Percentiles rank a stretch among this genome's conserved stretches.
phyloP scores from a whole-genome alignment of 2,888 invertebrate species.

The Calameuta idolon region DNA sequence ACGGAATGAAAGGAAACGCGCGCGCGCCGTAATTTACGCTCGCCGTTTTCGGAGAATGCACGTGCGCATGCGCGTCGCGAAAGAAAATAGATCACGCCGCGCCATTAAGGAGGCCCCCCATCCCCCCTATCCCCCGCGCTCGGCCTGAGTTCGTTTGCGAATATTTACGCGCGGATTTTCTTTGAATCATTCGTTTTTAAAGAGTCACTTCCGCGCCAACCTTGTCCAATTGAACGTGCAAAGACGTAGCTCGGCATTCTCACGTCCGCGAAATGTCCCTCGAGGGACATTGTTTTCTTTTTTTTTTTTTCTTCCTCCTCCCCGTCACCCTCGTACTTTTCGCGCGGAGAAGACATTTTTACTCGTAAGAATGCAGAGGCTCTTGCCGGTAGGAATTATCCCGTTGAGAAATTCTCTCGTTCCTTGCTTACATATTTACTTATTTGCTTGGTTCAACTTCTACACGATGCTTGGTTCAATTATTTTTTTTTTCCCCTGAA shows the following conservation, averaged over 20 bases:
- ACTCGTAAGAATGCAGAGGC: no score
- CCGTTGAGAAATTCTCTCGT: no score
- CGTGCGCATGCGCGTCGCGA: background rate
- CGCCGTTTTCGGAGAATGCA: background rate
- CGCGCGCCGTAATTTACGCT: background rate
- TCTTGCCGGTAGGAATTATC: no score
- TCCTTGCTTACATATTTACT: no score
- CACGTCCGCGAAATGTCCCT: no score
- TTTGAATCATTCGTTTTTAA: conserved; percentile 12
- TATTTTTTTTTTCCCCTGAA: no score
- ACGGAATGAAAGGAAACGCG: background rate
- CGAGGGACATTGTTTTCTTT: no score
- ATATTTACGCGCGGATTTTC: conserved; percentile 5
- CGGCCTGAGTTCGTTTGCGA: background rate
- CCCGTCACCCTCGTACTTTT: background rate
- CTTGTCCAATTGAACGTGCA: background rate
- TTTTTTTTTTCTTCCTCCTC: background rate
- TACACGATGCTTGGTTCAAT: no score
- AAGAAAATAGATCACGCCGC: background rate
- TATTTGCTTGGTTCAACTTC: no score
- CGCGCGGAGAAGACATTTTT: no score
- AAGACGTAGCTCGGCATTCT: no score
- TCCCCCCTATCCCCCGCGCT: background rate
- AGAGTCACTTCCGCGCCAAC: conserved; percentile 3
- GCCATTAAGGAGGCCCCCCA: background rate